Percentiles rank a stretch among this genome's conserved stretches.
These are phyloP conservation scores for Hirudinaria manillensis DNA, from an alignment of 2,888 invertebrate genomes.

Conservation along the genomic window DNA sequence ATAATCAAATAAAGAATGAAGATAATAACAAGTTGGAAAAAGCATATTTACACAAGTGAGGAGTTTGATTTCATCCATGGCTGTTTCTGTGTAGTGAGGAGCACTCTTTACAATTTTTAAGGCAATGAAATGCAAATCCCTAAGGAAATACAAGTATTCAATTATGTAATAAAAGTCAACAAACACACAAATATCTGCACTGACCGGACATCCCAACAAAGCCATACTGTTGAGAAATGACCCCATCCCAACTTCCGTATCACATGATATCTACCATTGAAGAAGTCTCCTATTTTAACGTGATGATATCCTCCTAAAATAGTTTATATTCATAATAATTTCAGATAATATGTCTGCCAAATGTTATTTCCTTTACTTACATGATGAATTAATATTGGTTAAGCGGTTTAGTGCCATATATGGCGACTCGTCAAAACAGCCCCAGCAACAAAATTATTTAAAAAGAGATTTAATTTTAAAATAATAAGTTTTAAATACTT, in stretches of 20 bases:
- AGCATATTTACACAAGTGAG: conserved; percentile 70
- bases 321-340: background rate
- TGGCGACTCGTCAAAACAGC: too few relatives aligned
- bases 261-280: conserved; percentile 88
- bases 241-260: conserved; percentile 96
- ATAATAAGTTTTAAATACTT: too few relatives aligned
- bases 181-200: conserved; percentile 42
- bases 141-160: conserved; percentile 56
- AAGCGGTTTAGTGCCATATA: too few relatives aligned
- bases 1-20: background rate
- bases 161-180: background rate
- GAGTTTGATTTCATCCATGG: conserved; percentile 96
- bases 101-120: conserved; percentile 98
- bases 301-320: conserved; percentile 82
- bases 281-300: conserved; percentile 93
- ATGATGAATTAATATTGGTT: too few relatives aligned
- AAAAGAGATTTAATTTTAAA: too few relatives aligned
- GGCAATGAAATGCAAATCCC: conserved; percentile 90
- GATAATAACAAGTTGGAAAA: background rate
- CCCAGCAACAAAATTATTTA: too few relatives aligned
- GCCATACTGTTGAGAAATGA: conserved; percentile 98
- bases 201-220: conserved; percentile 86
- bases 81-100: conserved; percentile 96
- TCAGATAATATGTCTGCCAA: background rate
- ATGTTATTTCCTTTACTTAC: too few relatives aligned